Base-by-base conservation (phyloP, 2,797 vertebrate species). In the Platalea minor region DNA sequence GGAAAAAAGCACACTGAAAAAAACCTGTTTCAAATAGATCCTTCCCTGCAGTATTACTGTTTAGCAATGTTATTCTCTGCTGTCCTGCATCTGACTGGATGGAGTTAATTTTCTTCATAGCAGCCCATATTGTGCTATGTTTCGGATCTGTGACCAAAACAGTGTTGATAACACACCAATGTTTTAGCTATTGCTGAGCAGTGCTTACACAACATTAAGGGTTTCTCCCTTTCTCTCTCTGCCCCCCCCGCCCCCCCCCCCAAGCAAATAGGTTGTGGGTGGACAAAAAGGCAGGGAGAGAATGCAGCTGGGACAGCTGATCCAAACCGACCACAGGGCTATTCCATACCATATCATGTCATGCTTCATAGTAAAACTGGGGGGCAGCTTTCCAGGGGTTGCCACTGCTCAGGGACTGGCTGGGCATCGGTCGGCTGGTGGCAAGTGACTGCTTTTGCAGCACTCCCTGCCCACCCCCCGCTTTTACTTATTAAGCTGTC, bases 401-500 rank as follows among this genome's bases (percentile, higher is more conserved):
- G 51, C 24, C 56, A 24, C 2, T 39, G 26, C 61, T 68, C 3
- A 0, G 43, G n/a, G 43, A 85, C 33, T n/a, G 29, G 23, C 25
- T 53, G 43, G 56, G 26, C 51, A 57, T 8, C 14, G 2, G 9
- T 16, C 20, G 11, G 31, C 45, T 56, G 59, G 35, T 26, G 33
- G 35, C 12, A 68, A 65, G 37, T 2, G 2, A 54, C 23, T 67
- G 43, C 29, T 87, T 81, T n/a, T 70, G 35, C 33, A 75, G 29
- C 26, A 35, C n/a, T 13, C 37, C 9, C 4, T 11, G 9, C 13
- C 7, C 5, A 1, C 20, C 2, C 11, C 11, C 3, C 2, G 16
- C 11, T 63, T 70, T n/a, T 48, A 77, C 7, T 77, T 65, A 56
- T 35, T 39, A 86, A 76, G 20, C 6, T 70, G 51, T 29, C 68